Evolutionary conservation across 2,888 invertebrate species (phyloP), one percentile per base, ranked within the genome.

Genomic region (Cynaeus angustus): DNA sequence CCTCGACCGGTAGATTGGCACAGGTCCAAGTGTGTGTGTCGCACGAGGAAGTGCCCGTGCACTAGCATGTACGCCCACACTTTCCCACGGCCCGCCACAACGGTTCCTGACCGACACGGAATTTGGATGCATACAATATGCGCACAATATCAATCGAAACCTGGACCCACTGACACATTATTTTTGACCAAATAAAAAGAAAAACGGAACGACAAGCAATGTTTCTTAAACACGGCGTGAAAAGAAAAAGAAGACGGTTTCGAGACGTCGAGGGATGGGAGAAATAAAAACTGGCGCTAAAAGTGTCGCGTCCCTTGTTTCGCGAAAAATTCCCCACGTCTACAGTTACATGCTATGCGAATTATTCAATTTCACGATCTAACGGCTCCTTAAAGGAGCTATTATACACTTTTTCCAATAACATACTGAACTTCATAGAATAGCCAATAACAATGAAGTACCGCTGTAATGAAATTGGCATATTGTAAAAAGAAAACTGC

Each of bases 41-140:
- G 62, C 70, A 74, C 70, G 70, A 76, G 76, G 76, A 75, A 76
- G 75, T 72, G 66, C 56, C 66, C 69, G 65, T 64, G 73, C 66
- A 58, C 30, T 12, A 43, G 45, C 71, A 66, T 48, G 72, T 62
- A 75, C 76, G 74, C 75, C 74, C 71, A 72, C 73, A 66, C 70
- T 70, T 75, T 78, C 77, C 74, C 78, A 75, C 75, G 77, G 74
- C 71, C 69, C 64, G 41, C 48, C 26, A n/a, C 71, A 71, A 73
- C 71, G 68, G 71, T 67, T 56, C 52, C 67, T 62, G 59, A 67
- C 62, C 73, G 73, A 66, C 70, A 68, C 73, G 73, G 73, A 72
- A 77, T 74, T 77, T 72, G 68, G 70, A 66, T 73, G 56, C 45
- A 30, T 46, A 28, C 53, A 41, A 41, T 41, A 13, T 12, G 53